Evolutionary conservation across 2,113 vertebrate genomes (phyloP).

Genomic region (Microtus richardsoni): DNA sequence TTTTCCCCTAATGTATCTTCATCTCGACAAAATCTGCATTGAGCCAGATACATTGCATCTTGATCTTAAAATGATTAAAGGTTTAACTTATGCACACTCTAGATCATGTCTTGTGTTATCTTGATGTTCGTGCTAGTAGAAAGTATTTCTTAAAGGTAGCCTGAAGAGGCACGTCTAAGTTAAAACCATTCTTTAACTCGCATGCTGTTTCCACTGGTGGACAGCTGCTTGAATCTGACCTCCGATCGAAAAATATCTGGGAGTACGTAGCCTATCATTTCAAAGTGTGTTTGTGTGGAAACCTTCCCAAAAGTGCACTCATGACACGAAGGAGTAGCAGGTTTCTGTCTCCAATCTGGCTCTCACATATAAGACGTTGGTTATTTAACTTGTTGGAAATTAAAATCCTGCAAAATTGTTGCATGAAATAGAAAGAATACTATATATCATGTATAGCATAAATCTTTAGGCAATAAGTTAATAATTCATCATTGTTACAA

Average conservation of each 20-base stretch:
- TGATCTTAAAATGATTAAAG: not conserved
- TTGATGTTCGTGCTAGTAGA: constrained; percentile 7
- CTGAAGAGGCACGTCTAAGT: not conserved
- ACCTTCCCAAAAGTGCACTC: not conserved
- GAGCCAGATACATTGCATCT: not conserved
- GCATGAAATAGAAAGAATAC: not conserved
- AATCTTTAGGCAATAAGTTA: not conserved
- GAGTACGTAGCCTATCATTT: not conserved
- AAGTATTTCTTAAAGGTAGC: constrained; percentile 22
- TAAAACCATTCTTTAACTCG: not conserved
- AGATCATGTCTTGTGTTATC: not conserved
- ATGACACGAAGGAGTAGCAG: not conserved
- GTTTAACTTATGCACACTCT: not conserved
- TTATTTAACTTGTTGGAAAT: not conserved
- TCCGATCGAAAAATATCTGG: not conserved
- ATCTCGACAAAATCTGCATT: not conserved
- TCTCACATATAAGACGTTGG: not conserved
- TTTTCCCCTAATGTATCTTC: not conserved
- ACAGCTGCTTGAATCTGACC: constrained; percentile 37
- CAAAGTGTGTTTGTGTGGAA: not conserved
- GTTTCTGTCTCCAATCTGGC: not conserved
- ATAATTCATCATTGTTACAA: not conserved
- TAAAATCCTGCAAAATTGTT: not conserved
- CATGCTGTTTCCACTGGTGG: not conserved
- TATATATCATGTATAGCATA: not conserved